These are phyloP conservation scores for Pogonognathellus flavescens DNA, from an alignment of 1,140 invertebrate species.

Conservation along the genomic window DNA sequence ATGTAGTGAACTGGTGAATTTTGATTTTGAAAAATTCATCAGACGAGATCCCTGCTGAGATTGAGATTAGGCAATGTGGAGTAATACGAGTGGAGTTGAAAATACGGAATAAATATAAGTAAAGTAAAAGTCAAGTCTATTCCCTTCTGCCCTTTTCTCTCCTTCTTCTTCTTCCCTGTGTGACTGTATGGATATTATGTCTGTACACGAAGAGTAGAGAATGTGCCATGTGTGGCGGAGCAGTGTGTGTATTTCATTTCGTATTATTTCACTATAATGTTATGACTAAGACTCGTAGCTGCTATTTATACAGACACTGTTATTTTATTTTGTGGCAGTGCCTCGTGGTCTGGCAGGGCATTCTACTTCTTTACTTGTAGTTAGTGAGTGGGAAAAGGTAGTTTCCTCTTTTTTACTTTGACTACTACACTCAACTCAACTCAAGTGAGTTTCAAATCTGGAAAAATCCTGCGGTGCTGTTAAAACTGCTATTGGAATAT, in stretches of 20 bases:
- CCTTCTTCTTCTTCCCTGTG: not conserved
- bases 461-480: slow-evolving; percentile 51
- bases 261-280: not conserved
- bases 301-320: not conserved
- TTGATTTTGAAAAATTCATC: slow-evolving; percentile 54
- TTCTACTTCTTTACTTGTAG: not conserved
- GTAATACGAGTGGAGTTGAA: slow-evolving; percentile 5
- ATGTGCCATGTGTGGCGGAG: not conserved
- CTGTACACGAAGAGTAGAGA: no score
- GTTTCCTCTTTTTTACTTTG: slow-evolving; percentile 37
- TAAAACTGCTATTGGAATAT: slow-evolving; percentile 53
- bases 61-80: slow-evolving; percentile 47
- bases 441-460: slow-evolving; percentile 40
- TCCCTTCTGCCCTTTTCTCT: slow-evolving; percentile 42
- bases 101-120: not conserved
- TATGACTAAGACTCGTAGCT: not conserved
- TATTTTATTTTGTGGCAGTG: not conserved
- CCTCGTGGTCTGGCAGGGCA: not conserved
- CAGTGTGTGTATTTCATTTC: slow-evolving; percentile 34
- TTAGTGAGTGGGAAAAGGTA: slow-evolving; percentile 45
- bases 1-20: slow-evolving; percentile 30
- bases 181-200: not conserved
- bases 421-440: slow-evolving; percentile 40
- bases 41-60: slow-evolving; percentile 44
- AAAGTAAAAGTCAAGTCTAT: slow-evolving; percentile 33